Conservation (phyloP, 2,888 invertebrate genomes). For the Bugulina stolonifera region DNA sequence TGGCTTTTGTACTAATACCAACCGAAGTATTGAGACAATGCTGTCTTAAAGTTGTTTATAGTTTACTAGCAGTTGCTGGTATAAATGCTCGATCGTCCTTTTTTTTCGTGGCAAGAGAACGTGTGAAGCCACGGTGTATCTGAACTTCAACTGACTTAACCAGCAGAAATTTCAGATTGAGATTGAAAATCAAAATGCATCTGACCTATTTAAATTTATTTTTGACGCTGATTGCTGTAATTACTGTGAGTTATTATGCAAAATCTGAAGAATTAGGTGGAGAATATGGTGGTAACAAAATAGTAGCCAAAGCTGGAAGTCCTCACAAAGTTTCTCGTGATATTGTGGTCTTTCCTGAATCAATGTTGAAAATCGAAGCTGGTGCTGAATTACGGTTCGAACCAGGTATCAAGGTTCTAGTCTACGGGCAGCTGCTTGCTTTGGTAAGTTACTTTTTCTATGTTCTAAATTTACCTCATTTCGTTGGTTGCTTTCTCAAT, state of each 20-base stretch:
- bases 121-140: too few relatives aligned
- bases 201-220: constrained; percentile 17
- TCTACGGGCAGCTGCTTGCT: constrained; percentile 80
- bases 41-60: too few relatives aligned
- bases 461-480: too few relatives aligned
- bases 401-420: constrained; percentile 86
- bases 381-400: constrained; percentile 84
- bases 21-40: too few relatives aligned
- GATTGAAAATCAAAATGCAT: too few relatives aligned
- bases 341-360: constrained; percentile 70
- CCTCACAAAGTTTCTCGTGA: constrained; percentile 54
- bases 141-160: too few relatives aligned
- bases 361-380: constrained; percentile 76
- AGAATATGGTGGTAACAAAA: constrained; percentile 10
- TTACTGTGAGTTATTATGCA: neutral
- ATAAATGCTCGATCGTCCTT: too few relatives aligned
- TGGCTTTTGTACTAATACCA: too few relatives aligned
- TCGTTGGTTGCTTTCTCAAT: too few relatives aligned
- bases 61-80: too few relatives aligned
- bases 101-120: too few relatives aligned
- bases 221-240: neutral
- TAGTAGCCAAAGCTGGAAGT: constrained; percentile 26
- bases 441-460: constrained; percentile 66
- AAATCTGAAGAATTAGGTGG: constrained; percentile 25
- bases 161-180: too few relatives aligned